These are phyloP conservation scores for Pantala flavescens DNA, from an alignment of 1,140 invertebrate species.

Conservation along the genomic window DNA sequence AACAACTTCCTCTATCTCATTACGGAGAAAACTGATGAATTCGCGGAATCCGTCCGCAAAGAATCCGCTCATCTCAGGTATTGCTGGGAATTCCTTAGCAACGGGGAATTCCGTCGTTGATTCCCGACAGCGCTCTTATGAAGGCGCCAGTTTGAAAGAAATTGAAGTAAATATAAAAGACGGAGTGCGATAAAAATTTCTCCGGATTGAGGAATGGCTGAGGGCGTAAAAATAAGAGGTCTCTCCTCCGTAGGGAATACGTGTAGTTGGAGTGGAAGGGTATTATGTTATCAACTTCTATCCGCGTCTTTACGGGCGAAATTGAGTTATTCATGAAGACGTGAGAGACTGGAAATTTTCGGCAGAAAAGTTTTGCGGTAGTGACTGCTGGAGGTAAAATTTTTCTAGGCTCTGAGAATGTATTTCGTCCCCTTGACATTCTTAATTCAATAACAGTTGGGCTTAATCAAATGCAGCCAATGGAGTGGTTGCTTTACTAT, in stretches of 20 bases:
- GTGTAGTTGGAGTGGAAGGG: background rate
- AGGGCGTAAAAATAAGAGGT: background rate
- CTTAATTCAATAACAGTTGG: background rate
- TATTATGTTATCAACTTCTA: background rate
- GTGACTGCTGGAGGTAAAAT: background rate
- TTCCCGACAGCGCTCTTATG: too few species aligned
- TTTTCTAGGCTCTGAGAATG: background rate
- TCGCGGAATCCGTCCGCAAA: too few species aligned
- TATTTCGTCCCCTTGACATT: background rate
- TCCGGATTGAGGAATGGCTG: background rate
- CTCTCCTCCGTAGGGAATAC: background rate
- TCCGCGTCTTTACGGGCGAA: background rate
- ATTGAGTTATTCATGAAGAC: constrained; percentile 1
- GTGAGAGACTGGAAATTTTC: background rate
- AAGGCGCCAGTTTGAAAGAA: too few species aligned
- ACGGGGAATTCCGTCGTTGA: too few species aligned
- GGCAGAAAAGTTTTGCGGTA: background rate
- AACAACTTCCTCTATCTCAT: too few species aligned
- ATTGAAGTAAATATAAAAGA: too few species aligned
- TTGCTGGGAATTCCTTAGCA: too few species aligned
- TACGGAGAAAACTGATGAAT: too few species aligned
- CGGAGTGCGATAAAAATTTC: too few species aligned
- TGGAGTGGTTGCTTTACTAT: too few species aligned
- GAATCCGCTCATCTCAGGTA: too few species aligned
- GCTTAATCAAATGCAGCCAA: background rate